Percentiles rank a stretch among this genome's conserved stretches.
Evolutionary conservation across 2,888 invertebrate species (phyloP).

Genomic region (Monopis laevigella): DNA sequence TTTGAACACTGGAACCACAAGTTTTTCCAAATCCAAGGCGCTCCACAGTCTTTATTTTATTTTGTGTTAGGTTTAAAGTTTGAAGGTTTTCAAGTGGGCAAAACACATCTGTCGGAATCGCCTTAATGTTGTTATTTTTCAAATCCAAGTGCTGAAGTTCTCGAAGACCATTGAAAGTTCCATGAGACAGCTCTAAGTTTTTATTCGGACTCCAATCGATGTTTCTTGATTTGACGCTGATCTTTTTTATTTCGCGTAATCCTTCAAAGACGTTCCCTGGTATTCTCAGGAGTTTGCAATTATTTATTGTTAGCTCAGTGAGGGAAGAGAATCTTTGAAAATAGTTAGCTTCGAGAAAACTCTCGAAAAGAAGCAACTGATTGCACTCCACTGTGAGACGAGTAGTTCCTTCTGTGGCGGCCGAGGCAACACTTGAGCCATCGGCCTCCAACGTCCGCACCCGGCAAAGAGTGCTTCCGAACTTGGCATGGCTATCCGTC

Average conservation of each 20-base stretch:
- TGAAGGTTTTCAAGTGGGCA: slow-evolving; percentile 83
- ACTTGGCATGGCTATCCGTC: slow-evolving; percentile 50
- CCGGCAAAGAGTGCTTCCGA: slow-evolving; percentile 68
- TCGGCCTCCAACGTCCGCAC: slow-evolving; percentile 76
- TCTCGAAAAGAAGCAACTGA: slow-evolving; percentile 81
- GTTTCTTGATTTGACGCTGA: slow-evolving; percentile 83
- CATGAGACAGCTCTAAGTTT: slow-evolving; percentile 77
- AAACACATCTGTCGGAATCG: slow-evolving; percentile 80
- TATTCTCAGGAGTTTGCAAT: slow-evolving; percentile 83
- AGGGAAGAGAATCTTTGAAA: slow-evolving; percentile 80
- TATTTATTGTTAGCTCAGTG: slow-evolving; percentile 76
- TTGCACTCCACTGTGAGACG: slow-evolving; percentile 80
- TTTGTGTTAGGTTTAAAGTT: slow-evolving; percentile 83
- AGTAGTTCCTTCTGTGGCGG: slow-evolving; percentile 75
- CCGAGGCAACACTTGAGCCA: slow-evolving; percentile 70
- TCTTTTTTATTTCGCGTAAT: slow-evolving; percentile 79
- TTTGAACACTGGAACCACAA: slow-evolving; percentile 76
- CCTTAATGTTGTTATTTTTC: slow-evolving; percentile 81
- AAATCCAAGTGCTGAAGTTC: slow-evolving; percentile 82
- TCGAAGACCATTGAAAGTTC: slow-evolving; percentile 78
- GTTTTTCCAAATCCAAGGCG: slow-evolving; percentile 75
- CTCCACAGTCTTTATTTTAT: slow-evolving; percentile 80
- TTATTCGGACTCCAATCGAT: slow-evolving; percentile 80
- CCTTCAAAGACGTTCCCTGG: slow-evolving; percentile 84
- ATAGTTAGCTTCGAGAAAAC: slow-evolving; percentile 76